Evolutionary conservation across 1,140 invertebrate genomes (phyloP), one percentile per base, ranked within the genome.

Genomic region (Diorhabda sublineata): DNA sequence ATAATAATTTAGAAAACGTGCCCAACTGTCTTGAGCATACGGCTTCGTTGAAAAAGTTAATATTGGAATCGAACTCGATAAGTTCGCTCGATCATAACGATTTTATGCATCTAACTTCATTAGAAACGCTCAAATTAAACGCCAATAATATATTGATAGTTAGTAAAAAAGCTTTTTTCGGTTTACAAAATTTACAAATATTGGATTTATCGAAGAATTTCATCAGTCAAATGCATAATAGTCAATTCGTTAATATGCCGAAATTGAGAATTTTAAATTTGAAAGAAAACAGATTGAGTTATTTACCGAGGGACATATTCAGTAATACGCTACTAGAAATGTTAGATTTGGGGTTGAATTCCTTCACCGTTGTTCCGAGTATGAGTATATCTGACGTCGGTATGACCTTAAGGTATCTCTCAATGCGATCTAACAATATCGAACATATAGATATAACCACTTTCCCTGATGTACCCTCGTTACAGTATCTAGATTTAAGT

Each of bases 401-500:
- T 0, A 88, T 90, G 73, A 92, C 90, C 0, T 78, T 93, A 58
- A 82, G 92, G 64, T 88, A 89, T 76, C 84, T 97, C 61, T 89
- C 93, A 73, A 82, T 96, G 74, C 89, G 89, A 0, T 84, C 89
- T 66, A 97, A 97, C 79, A 88, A 88, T 61, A 86, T 97, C 58
- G 92, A 96, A 75, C 93, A 94, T 77, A 82, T 97, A 64, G 94
- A 96, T 78, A 91, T 90, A 44, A 94, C 91, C 11, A 92, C 93
- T 81, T 95, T 96, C 79, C 88, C 92, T 45, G 88, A 89, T 71
- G 92, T 91, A 26, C 90, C 91, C 52, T 91, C 90, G 76, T 81
- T 96, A 43, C 87, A 91, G n/a, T 87, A 86, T 67, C 83, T 97
- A 11, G 90, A 92, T 82, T 82, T 97, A 70, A 89, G 90, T 9